Conservation (phyloP, 2,113 vertebrate species). For the Protobothrops flavoviridis region DNA sequence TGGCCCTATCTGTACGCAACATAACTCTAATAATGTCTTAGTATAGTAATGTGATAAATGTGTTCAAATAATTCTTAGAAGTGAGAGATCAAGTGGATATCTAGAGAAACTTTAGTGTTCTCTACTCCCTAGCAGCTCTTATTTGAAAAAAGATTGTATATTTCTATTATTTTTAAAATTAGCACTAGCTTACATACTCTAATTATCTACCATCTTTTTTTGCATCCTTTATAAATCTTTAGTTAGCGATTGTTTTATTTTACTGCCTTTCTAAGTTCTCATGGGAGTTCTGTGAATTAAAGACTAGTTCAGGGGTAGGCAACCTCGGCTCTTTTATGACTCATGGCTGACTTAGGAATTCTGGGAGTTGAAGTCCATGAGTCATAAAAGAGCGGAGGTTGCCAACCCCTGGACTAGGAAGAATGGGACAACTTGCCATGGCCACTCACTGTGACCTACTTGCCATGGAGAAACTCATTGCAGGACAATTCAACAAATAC, state of each 20-base stretch:
- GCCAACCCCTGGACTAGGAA: no score
- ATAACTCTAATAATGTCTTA: not conserved
- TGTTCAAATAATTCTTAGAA: not conserved
- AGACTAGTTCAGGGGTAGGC: not conserved
- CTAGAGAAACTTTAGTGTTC: not conserved
- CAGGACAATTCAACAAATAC: no score
- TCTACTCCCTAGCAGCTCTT: not conserved
- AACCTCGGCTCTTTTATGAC: no score
- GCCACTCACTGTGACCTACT: not conserved
- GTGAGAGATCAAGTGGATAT: not conserved
- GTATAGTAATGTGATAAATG: not conserved
- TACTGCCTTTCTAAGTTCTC: not conserved
- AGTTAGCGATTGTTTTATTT: not conserved
- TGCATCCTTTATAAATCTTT: not conserved
- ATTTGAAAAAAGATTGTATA: not conserved
- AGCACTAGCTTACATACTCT: not conserved
- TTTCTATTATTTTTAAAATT: not conserved
- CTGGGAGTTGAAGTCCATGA: no score
- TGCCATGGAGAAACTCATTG: not conserved
- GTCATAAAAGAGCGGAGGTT: no score
- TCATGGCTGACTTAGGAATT: no score
- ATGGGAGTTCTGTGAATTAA: not conserved
- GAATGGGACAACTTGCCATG: not conserved
- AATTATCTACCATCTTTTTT: not conserved
- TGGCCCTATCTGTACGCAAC: fast-evolving